These are phyloP conservation scores for Galeruca laticollis DNA, from an alignment of 2,888 invertebrate species.

Conservation along the genomic window DNA sequence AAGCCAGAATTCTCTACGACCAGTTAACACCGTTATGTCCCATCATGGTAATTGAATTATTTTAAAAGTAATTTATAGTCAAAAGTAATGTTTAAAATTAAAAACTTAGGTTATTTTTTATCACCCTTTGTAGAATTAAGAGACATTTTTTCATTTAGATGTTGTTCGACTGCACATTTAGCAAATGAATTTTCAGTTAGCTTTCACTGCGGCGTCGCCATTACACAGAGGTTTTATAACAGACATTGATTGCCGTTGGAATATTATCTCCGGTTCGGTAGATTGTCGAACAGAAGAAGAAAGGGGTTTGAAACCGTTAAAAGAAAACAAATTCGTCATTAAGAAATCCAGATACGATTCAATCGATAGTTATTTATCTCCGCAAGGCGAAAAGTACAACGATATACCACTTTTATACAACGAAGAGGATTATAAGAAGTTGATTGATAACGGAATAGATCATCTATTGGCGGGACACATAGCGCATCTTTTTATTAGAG, in stretches of 20 bases:
- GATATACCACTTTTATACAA: slow-evolving; percentile 94
- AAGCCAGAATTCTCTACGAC: slow-evolving; percentile 96
- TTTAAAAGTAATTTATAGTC: background rate
- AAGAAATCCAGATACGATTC: slow-evolving; percentile 97
- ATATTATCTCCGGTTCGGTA: slow-evolving; percentile 94
- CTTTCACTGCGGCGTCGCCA: slow-evolving; percentile 96
- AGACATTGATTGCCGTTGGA: slow-evolving; percentile 98
- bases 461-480: slow-evolving; percentile 93
- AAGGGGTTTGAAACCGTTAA: slow-evolving; percentile 81
- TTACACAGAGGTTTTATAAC: slow-evolving; percentile 93
- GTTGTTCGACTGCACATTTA: too few relatives aligned
- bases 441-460: slow-evolving; percentile 91
- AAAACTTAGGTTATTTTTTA: too few relatives aligned
- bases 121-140: too few relatives aligned
- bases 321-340: slow-evolving; percentile 83
- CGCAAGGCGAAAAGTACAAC: slow-evolving; percentile 91
- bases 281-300: slow-evolving; percentile 96
- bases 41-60: slow-evolving; percentile 79
- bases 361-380: slow-evolving; percentile 95
- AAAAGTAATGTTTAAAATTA: too few relatives aligned
- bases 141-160: too few relatives aligned
- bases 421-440: slow-evolving; percentile 82
- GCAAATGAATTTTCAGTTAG: slow-evolving; percentile 79
- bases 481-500: slow-evolving; percentile 97
- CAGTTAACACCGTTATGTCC: slow-evolving; percentile 97